A percentile compares a stretch with the other conserved stretches of the same genome.
Conservation (phyloP, 1,140 invertebrate species). For the Elymnias hypermnestra region DNA sequence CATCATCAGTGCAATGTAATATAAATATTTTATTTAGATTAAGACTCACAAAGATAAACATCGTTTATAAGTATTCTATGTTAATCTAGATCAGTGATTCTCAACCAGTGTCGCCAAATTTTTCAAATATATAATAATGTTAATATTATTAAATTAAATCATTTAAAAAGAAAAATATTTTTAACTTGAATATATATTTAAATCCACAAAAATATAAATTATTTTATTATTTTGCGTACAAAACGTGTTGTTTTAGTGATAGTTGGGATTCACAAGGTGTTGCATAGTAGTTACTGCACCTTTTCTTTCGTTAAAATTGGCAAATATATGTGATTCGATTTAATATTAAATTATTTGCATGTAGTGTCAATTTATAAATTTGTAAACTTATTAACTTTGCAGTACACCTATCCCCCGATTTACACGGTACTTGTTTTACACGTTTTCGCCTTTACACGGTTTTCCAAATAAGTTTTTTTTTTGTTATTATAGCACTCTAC, state of each 20-base stretch:
- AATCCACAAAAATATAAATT: background rate
- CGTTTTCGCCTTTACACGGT: constrained; percentile 3
- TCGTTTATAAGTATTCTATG: background rate
- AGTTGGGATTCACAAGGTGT: too few relatives aligned
- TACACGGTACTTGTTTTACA: constrained; percentile 1
- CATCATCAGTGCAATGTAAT: too few relatives aligned
- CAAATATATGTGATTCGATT: too few relatives aligned
- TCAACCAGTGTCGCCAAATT: constrained; percentile 1
- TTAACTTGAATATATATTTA: constrained; percentile 1
- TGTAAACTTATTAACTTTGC: background rate
- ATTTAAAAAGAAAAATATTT: constrained; percentile 1
- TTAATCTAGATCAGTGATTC: background rate
- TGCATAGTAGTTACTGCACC: too few relatives aligned
- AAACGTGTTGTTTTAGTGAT: too few relatives aligned
- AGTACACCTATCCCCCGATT: background rate
- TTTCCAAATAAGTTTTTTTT: constrained; percentile 2
- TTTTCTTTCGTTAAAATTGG: too few relatives aligned
- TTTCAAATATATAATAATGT: constrained; percentile 2
- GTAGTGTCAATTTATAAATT: too few relatives aligned
- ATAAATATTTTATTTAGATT: too few relatives aligned
- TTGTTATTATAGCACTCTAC: background rate
- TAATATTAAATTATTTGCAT: too few relatives aligned
- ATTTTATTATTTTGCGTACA: background rate
- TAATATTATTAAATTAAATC: background rate
- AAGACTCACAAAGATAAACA: too few relatives aligned